Percentiles rank a stretch among this genome's conserved stretches.
Evolutionary conservation across 2,113 vertebrate species (phyloP).

Genomic region (Nipponia nippon): DNA sequence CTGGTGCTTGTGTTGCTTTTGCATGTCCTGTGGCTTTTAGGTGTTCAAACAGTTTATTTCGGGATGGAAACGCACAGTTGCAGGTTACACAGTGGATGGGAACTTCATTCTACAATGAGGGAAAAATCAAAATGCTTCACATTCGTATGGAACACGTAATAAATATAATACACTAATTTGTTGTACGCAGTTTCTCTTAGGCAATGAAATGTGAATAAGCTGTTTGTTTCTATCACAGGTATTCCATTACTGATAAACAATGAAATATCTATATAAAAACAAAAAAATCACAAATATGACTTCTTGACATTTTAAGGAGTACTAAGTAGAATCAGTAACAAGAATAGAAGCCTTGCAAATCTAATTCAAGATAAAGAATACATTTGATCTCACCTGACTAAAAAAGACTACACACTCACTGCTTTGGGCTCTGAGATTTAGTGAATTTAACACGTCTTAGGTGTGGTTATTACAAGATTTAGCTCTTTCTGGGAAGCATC

Average conservation of each 20-base stretch:
- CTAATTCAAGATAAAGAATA: not conserved
- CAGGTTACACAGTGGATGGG: conserved; percentile 84
- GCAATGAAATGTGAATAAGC: not conserved
- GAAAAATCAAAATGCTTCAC: not conserved
- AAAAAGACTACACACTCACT: not conserved
- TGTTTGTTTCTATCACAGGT: not conserved
- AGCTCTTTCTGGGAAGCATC: not conserved
- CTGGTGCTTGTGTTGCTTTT: conserved; percentile 52
- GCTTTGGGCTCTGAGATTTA: not conserved
- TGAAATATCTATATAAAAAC: not conserved
- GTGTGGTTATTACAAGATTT: not conserved
- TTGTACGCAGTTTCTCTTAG: not conserved
- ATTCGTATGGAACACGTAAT: not conserved
- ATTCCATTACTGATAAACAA: not conserved
- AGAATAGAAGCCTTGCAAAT: not conserved
- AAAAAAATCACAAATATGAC: not conserved
- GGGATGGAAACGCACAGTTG: conserved; percentile 81
- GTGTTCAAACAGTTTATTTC: conserved; percentile 96
- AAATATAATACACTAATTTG: not conserved
- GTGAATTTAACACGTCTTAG: not conserved
- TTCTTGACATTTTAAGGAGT: not conserved
- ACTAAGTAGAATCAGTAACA: not conserved
- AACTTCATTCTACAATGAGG: conserved; percentile 70
- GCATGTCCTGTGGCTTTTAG: conserved; percentile 89
- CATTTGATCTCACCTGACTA: not conserved